A percentile compares a stretch with the other conserved stretches of the same genome.
Conservation (phyloP, 2,888 invertebrate genomes). For the Caenorhabditis wallacei region DNA sequence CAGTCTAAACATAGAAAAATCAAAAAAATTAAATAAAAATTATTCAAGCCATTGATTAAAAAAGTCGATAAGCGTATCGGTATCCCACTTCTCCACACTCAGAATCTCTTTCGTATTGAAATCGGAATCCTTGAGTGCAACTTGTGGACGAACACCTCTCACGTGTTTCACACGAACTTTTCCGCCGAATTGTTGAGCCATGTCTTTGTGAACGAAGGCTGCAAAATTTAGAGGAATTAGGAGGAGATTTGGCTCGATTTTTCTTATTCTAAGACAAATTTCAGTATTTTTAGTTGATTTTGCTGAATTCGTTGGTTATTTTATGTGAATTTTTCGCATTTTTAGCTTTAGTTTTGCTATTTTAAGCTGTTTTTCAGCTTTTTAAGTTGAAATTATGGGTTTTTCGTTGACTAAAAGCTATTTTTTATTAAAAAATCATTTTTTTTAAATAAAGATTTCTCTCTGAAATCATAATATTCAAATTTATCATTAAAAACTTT, state of each 20-base stretch:
- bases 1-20: conserved; percentile 7
- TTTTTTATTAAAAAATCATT: too few relatives aligned
- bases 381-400: too few relatives aligned
- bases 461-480: too few relatives aligned
- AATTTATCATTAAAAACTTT: too few relatives aligned
- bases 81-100: conserved; percentile 98
- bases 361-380: too few relatives aligned
- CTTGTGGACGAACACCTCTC: conserved; percentile 94
- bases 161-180: conserved; percentile 89
- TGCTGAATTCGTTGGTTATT: too few relatives aligned
- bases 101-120: conserved; percentile 85
- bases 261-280: too few relatives aligned
- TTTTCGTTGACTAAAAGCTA: too few relatives aligned
- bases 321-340: too few relatives aligned
- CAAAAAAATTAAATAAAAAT: background rate
- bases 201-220: conserved; percentile 96
- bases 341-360: too few relatives aligned
- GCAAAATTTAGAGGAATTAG: conserved; percentile 46
- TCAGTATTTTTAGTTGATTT: too few relatives aligned
- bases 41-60: conserved; percentile 90
- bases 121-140: conserved; percentile 90
- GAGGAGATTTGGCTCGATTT: background rate
- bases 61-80: conserved; percentile 97
- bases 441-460: too few relatives aligned
- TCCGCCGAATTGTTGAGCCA: conserved; percentile 93